Percentiles rank a stretch among this genome's conserved stretches.
Evolutionary conservation across 1,140 invertebrate species (phyloP).

Genomic region (Drosophila mayri): DNA sequence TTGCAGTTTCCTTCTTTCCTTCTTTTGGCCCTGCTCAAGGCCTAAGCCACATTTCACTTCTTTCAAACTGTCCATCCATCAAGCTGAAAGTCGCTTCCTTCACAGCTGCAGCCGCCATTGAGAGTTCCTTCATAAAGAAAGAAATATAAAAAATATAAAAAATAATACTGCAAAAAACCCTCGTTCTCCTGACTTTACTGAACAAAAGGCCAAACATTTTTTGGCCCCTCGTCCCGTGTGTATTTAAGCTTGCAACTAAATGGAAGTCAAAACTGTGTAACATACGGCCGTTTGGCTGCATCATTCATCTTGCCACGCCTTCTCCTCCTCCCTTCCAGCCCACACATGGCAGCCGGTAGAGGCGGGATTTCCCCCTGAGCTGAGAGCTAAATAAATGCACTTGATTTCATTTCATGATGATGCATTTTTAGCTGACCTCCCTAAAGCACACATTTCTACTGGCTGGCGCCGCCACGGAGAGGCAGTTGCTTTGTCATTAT

Average conservation of each 20-base stretch:
- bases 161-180: constrained; percentile 24
- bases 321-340: not conserved
- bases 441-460: constrained; percentile 29
- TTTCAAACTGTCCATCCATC: constrained; percentile 61
- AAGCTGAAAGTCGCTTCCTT: constrained; percentile 46
- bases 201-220: constrained; percentile 72
- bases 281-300: constrained; percentile 58
- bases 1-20: constrained; percentile 1
- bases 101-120: constrained; percentile 38
- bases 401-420: constrained; percentile 81
- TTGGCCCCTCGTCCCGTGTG: constrained; percentile 59
- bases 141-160: constrained; percentile 30
- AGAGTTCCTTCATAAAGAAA: constrained; percentile 30
- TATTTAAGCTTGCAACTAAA: constrained; percentile 76
- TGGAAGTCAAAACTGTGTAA: constrained; percentile 58
- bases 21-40: constrained; percentile 23
- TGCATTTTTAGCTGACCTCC: constrained; percentile 68
- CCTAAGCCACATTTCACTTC: constrained; percentile 62
- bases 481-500: constrained; percentile 72
- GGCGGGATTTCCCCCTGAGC: not conserved
- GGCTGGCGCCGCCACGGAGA: constrained; percentile 6
- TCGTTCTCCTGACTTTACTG: constrained; percentile 5
- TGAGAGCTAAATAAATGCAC: constrained; percentile 73
- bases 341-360: constrained; percentile 20
- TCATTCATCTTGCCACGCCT: constrained; percentile 75